Base-by-base conservation (phyloP, 2,888 invertebrate species). In the Drosophila leonis region DNA sequence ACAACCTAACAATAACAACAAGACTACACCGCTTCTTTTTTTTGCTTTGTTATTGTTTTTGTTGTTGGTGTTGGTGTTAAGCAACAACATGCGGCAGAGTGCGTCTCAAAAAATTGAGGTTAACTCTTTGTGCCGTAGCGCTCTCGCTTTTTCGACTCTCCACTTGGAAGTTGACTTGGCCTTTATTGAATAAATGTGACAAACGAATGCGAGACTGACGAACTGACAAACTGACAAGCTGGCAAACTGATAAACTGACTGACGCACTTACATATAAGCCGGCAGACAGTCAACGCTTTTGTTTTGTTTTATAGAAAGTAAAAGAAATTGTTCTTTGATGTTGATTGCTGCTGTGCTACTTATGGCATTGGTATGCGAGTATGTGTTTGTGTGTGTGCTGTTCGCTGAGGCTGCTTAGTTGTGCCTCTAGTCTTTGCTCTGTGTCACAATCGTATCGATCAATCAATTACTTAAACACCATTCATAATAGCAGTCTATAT, bases 181-280 rank as follows among this genome's bases (percentile, higher is more conserved):
- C 88, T 83, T 83, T 84, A 89, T 89, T 89, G 89, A 88, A 88
- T 88, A 87, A 83, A 77, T 88, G 89, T 79, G 89, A 88, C 84
- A 84, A 67, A 80, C 86, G 83, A 85, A 80, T 65, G 78, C 66
- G 75, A 71, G 79, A 70, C 88, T 64, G 85, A 72, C 86, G 64
- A 61, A 67, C 65, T 63, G 76, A 72, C 68, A 48, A 49, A 78
- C 76, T 52, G 69, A 65, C 72, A 4, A 46, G 24, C 46, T 42
- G 42, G 7, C 44, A 24, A 24, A 52, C 62, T 20, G 59, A 60
- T 57, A 8, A 13, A 65, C 69, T 49, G 61, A 61, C 49, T 49
- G 54, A 55, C 72, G 57, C 56, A 65, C 65, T 61, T 57, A 60
- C 44, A 57, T 24, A 44, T 44, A 61, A 51, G 61, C 49, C 52